These are phyloP conservation scores for Sorex maritimensis DNA, from an alignment of 2,797 vertebrate genomes.

Conservation along the genomic window DNA sequence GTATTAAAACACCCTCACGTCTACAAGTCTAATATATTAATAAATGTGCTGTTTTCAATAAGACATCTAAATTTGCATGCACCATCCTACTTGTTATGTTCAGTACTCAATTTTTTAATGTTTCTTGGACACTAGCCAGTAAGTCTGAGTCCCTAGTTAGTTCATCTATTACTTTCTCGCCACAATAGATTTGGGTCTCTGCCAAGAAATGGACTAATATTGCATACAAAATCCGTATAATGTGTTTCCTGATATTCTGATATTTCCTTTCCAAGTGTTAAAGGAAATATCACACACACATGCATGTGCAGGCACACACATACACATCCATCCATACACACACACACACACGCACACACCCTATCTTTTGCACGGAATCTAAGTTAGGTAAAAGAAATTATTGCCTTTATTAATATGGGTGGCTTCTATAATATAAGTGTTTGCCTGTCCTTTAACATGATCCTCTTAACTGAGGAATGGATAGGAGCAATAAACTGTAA, in stretches of 20 bases:
- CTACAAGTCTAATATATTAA: constrained; percentile 90
- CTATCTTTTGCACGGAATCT: constrained; percentile 59
- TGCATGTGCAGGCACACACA: neutral
- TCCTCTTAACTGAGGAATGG: constrained; percentile 80
- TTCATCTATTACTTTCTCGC: constrained; percentile 92
- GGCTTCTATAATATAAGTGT: constrained; percentile 66
- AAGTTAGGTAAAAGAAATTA: constrained; percentile 79
- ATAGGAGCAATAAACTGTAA: constrained; percentile 77
- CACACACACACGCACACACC: constrained; percentile 23
- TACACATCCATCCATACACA: neutral
- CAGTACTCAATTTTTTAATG: constrained; percentile 91
- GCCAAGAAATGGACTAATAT: constrained; percentile 91
- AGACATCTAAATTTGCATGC: constrained; percentile 92
- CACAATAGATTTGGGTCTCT: constrained; percentile 91
- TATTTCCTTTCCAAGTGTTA: constrained; percentile 80
- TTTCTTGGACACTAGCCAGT: constrained; percentile 91
- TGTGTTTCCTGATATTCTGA: constrained; percentile 86
- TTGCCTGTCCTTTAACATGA: constrained; percentile 80
- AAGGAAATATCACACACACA: neutral
- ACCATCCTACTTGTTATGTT: constrained; percentile 91
- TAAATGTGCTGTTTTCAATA: constrained; percentile 91
- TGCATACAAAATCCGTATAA: constrained; percentile 89
- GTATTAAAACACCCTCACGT: constrained; percentile 87
- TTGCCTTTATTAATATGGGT: constrained; percentile 75
- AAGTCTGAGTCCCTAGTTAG: constrained; percentile 91